Conservation (phyloP, 2,113 vertebrate species). For the Mola mola region DNA sequence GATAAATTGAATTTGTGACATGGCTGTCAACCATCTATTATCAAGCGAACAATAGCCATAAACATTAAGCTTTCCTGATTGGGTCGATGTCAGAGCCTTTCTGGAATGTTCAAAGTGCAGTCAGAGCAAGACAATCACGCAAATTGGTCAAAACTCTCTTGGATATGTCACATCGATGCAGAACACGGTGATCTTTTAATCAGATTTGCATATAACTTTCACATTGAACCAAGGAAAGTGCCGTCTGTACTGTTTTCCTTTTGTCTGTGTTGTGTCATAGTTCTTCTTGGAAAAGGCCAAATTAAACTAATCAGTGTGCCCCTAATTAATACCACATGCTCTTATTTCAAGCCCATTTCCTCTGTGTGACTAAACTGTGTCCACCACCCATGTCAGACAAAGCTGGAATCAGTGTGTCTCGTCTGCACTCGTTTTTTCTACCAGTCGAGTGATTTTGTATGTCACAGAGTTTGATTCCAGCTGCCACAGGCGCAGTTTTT, state of each 20-base stretch:
- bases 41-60: conserved; percentile 53
- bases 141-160: conserved; percentile 31
- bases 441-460: conserved; percentile 29
- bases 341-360: conserved; percentile 26
- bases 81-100: conserved; percentile 38
- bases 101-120: neutral
- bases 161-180: conserved; percentile 16
- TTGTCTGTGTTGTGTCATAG: conserved; percentile 20
- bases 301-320: conserved; percentile 36
- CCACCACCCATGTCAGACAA: conserved; percentile 30
- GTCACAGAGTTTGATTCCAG: conserved; percentile 38
- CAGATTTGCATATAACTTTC: conserved; percentile 45
- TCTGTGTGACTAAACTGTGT: conserved; percentile 24
- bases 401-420: conserved; percentile 17
- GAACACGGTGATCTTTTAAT: conserved; percentile 40
- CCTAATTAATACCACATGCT: conserved; percentile 62
- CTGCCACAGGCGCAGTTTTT: conserved; percentile 51
- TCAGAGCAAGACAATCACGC: conserved; percentile 48
- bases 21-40: conserved; percentile 58
- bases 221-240: conserved; percentile 17
- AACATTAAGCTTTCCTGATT: conserved; percentile 11
- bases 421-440: conserved; percentile 26
- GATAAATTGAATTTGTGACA: conserved; percentile 53
- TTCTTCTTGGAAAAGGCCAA: conserved; percentile 20
- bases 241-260: neutral